Percentiles rank a stretch among this genome's conserved stretches.
phyloP scores from a whole-genome alignment of 2,113 vertebrate genomes.

The Coracopsis vasa region DNA sequence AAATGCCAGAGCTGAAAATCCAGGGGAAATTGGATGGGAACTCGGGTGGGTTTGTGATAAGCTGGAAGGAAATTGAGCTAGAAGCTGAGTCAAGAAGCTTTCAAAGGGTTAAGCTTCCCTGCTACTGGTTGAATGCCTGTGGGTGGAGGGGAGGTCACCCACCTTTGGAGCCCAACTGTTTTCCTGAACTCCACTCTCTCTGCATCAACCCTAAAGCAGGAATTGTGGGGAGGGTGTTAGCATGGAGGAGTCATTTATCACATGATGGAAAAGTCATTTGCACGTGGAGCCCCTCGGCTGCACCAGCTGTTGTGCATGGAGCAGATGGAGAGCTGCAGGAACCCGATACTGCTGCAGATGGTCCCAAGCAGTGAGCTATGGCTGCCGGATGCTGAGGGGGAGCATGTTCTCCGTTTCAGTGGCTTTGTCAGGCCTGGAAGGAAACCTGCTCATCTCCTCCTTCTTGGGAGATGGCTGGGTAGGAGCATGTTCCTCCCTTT shows the following conservation, averaged over 20 bases:
- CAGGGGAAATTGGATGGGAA: neutral
- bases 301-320: neutral
- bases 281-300: neutral
- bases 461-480: accelerated
- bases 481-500: neutral
- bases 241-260: neutral
- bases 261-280: conserved; percentile 14
- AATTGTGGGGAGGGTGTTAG: neutral
- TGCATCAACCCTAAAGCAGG: neutral
- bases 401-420: neutral
- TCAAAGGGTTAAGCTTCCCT: neutral
- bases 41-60: neutral
- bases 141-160: neutral
- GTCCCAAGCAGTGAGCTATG: neutral
- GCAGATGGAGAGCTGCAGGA: conserved; percentile 27
- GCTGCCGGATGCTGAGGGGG: accelerated
- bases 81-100: neutral
- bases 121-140: neutral
- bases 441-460: neutral
- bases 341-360: neutral
- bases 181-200: neutral
- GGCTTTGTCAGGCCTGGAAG: neutral
- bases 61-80: neutral
- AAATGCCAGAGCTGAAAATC: neutral
- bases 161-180: neutral